Evolutionary conservation across 2,797 vertebrate genomes (phyloP), one percentile per base, ranked within the genome.

Genomic region (Spea hammondii): DNA sequence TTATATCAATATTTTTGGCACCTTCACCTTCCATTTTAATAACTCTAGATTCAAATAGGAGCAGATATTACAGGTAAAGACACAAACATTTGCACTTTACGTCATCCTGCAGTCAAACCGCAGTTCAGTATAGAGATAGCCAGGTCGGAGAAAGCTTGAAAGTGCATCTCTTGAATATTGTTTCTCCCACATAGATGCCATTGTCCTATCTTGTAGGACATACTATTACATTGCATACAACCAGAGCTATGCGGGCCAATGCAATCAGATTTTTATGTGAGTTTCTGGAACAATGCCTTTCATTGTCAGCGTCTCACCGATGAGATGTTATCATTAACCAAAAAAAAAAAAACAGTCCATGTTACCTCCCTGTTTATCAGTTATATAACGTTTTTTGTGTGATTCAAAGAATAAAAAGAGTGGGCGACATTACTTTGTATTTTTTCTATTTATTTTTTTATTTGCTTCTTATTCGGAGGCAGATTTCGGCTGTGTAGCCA

Each of bases 191-290:
- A 32, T 32, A 32, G 32, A 32, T 2, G 32, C 32, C 32, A 32
- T 32, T 32, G 3, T 32, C 32, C 32, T 32, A 32, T 32, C 32
- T 32, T 32, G 32, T 32, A 32, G 32, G 2, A 32, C 32, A 32
- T 32, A 32, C 2, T 32, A 32, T 32, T 32, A 32, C 32, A 32
- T 32, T 32, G 32, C 2, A 32, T 32, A 32, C 32, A 32, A 32
- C 32, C 32, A 32, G 32, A 32, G 32, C 32, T 32, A 32, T 32
- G 32, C 32, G 2, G 32, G 32, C 32, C 32, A 32, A 32, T 69
- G 65, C 89, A 91, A 91, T 91, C 89, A 88, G 89, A 91, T 93
- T 91, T 90, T 88, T 86, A 64, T 85, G 87, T 88, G 91, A 89
- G 74, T 46, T 73, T 76, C 59, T 69, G 55, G 65, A 59, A 72